Evolutionary conservation across 2,888 invertebrate species (phyloP), one percentile per base, ranked within the genome.

Genomic region (Xiphydria camelus): DNA sequence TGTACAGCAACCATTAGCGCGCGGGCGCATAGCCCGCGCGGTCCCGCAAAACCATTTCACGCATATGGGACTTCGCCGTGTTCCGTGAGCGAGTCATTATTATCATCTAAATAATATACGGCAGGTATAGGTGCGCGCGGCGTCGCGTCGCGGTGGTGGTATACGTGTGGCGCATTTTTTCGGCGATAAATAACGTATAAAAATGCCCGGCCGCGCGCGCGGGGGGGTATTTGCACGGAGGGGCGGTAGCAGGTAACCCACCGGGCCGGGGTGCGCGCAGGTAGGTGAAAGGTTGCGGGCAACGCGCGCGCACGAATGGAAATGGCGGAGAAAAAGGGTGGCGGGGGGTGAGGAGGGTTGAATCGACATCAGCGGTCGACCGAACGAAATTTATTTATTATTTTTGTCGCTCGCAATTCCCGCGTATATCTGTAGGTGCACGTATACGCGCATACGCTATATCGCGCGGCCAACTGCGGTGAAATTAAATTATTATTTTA

Each of bases 401-500:
- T 74, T 74, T 75, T 73, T 74, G 70, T 70, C 72, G 70, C 31
- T n/a, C 63, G 72, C 69, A 66, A 73, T 71, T 73, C 72, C n/a
- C n/a, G n/a, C n/a, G n/a, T n/a, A n/a, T n/a, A n/a, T n/a, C n/a
- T n/a, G n/a, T n/a, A n/a, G n/a, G n/a, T n/a, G n/a, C n/a, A n/a
- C n/a, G n/a, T n/a, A n/a, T n/a, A n/a, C n/a, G n/a, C n/a, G n/a
- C n/a, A n/a, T n/a, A n/a, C n/a, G n/a, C n/a, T 67, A 70, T 70
- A 68, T 68, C 66, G 69, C n/a, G 26, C 64, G 68, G 65, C 63
- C 68, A 64, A 69, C 66, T 64, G 70, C 66, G 72, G 67, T 65
- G 69, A 73, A 74, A 74, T 75, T 74, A 75, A 73, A 75, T 74
- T 74, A 74, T 74, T 75, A 72, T 75, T 75, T 74, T 66, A 33